These are phyloP conservation scores for Coleophora flavipennella DNA, from an alignment of 2,888 invertebrate genomes.

Conservation along the genomic window DNA sequence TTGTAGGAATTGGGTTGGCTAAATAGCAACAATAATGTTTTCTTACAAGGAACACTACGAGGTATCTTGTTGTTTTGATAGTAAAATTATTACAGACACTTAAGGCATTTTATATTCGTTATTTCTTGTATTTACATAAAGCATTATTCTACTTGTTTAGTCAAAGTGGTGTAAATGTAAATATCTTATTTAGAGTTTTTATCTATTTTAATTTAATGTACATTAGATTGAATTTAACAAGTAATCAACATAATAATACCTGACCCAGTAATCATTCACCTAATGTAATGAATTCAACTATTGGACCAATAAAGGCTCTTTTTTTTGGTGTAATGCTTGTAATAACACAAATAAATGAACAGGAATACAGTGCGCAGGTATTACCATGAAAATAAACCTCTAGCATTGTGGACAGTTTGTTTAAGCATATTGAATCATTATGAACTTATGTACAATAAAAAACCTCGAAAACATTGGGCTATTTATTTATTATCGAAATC, in stretches of 20 bases:
- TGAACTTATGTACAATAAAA: constrained; percentile 66
- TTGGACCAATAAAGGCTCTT: constrained; percentile 61
- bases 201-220: constrained; percentile 65
- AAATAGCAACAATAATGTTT: too few species aligned
- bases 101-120: constrained; percentile 70
- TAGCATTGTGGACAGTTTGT: constrained; percentile 54
- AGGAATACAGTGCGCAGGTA: constrained; percentile 30
- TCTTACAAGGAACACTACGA: too few species aligned
- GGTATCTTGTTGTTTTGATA: too few species aligned
- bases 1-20: too few species aligned
- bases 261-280: constrained; percentile 39
- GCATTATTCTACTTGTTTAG: constrained; percentile 66
- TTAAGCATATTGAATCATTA: constrained; percentile 66
- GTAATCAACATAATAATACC: constrained; percentile 28
- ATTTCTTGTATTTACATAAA: constrained; percentile 67
- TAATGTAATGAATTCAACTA: constrained; percentile 48
- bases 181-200: constrained; percentile 68
- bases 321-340: constrained; percentile 34
- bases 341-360: constrained; percentile 26
- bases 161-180: constrained; percentile 65
- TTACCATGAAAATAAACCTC: constrained; percentile 31
- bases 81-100: too few species aligned
- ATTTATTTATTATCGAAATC: too few species aligned
- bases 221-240: constrained; percentile 59
- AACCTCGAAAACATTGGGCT: too few species aligned